phyloP scores from a whole-genome alignment of 2,113 vertebrate species.

The Notarius lentiginosus region DNA sequence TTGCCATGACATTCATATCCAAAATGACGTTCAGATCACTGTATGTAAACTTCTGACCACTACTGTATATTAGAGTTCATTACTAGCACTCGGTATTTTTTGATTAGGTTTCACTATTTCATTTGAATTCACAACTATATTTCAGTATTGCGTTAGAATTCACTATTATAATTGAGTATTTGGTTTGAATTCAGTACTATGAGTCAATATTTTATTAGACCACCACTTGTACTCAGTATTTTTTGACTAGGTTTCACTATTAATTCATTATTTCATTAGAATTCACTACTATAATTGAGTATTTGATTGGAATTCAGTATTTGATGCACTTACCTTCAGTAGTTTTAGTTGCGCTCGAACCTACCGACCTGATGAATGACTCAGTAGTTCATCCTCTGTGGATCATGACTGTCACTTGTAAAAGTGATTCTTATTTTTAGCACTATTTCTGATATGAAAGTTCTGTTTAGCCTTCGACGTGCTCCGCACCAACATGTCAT shows the following conservation, averaged over 20 bases:
- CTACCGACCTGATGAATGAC: neutral
- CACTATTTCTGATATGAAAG: neutral
- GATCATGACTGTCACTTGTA: neutral
- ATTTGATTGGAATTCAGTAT: neutral
- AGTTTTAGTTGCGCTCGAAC: neutral
- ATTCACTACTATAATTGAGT: no score
- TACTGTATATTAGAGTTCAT: neutral
- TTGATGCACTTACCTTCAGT: neutral
- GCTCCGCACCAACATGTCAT: neutral
- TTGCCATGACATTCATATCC: no score
- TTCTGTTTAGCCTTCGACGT: neutral
- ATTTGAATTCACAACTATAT: neutral
- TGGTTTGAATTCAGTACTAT: neutral
- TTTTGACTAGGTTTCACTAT: no score
- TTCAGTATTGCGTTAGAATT: neutral
- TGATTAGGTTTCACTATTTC: neutral
- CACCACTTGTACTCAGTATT: no score
- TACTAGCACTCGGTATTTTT: neutral
- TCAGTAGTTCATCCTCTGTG: neutral
- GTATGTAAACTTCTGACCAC: no score
- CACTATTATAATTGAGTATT: neutral
- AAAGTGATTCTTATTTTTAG: neutral
- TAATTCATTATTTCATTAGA: no score
- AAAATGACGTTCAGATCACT: no score
- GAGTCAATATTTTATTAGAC: no score